Evolutionary conservation across 37 sponge, comb jelly and placozoan genomes (phyloP).

Genomic region (Oopsacas minuta): DNA sequence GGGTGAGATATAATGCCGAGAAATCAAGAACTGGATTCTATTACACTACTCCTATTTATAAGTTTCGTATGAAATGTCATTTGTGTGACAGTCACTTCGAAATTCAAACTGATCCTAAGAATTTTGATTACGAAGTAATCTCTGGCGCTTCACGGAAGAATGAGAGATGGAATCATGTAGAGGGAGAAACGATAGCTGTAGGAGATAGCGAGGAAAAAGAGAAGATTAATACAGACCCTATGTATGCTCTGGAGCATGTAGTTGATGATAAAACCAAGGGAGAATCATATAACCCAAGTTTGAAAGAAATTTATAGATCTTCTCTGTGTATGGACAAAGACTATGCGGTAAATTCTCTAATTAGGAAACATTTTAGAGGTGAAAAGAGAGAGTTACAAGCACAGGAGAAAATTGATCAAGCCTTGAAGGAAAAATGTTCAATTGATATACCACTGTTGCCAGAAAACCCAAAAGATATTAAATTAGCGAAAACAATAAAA

Average conservation of each 20-base stretch:
- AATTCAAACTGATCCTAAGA: slow-evolving; percentile 95
- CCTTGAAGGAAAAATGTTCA: slow-evolving; percentile 28
- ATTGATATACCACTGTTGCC: slow-evolving; percentile 42
- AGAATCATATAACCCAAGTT: slow-evolving; percentile 57
- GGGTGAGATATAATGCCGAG: slow-evolving; percentile 94
- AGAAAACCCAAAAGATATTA: slow-evolving; percentile 44
- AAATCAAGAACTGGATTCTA: slow-evolving; percentile 79
- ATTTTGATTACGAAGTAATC: slow-evolving; percentile 68
- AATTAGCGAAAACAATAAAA: slow-evolving; percentile 27
- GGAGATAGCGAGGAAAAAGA: slow-evolving; percentile 28
- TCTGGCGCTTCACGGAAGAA: slow-evolving; percentile 76
- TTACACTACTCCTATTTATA: slow-evolving; percentile 91
- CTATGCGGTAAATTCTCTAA: not conserved
- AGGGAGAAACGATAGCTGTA: slow-evolving; percentile 59
- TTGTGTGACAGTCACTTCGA: slow-evolving; percentile 95
- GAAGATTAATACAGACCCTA: slow-evolving; percentile 61
- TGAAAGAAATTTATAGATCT: slow-evolving; percentile 38
- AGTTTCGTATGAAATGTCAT: slow-evolving; percentile 99
- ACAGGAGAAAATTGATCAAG: slow-evolving; percentile 32
- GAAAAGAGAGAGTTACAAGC: slow-evolving; percentile 38
- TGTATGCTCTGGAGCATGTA: slow-evolving; percentile 86
- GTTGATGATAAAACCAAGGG: slow-evolving; percentile 68
- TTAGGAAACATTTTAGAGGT: slow-evolving; percentile 4
- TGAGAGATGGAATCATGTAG: slow-evolving; percentile 54
- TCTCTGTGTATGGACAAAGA: slow-evolving; percentile 16